Evolutionary conservation across 2,888 invertebrate species (phyloP).

Genomic region (Arctia plantaginis): DNA sequence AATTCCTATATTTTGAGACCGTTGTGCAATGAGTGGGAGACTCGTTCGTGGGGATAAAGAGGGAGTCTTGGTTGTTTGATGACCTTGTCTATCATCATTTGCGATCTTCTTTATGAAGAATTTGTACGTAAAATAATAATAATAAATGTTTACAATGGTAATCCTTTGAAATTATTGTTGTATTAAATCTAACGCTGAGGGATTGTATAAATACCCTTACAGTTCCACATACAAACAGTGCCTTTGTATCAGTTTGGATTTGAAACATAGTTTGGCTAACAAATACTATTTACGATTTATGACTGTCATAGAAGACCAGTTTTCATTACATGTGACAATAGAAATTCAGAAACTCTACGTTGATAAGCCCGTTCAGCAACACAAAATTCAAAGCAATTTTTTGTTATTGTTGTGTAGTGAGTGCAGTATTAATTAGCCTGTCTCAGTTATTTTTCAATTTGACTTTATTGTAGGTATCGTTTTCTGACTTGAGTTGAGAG

Average conservation of each 20-base stretch:
- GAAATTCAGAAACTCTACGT: not conserved
- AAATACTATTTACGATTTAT: not conserved
- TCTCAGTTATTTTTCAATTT: no score
- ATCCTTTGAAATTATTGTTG: not conserved
- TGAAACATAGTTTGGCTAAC: not conserved
- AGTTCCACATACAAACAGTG: not conserved
- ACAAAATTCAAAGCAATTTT: not conserved
- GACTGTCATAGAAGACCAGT: not conserved
- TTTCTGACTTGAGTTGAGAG: not conserved
- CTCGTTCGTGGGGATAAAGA: not conserved
- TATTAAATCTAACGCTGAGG: not conserved
- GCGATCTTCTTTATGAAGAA: not conserved
- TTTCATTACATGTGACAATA: not conserved
- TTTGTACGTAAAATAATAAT: no score
- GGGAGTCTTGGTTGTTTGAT: not conserved
- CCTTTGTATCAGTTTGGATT: not conserved
- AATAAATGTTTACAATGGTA: no score
- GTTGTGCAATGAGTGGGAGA: no score
- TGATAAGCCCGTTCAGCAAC: not conserved
- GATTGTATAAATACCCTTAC: not conserved
- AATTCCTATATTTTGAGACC: no score
- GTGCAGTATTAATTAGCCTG: no score
- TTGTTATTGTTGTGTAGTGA: no score
- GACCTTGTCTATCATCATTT: not conserved
- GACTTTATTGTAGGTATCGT: not conserved